phyloP scores from a whole-genome alignment of 2,888 invertebrate species.

The Aricia artaxerxes region DNA sequence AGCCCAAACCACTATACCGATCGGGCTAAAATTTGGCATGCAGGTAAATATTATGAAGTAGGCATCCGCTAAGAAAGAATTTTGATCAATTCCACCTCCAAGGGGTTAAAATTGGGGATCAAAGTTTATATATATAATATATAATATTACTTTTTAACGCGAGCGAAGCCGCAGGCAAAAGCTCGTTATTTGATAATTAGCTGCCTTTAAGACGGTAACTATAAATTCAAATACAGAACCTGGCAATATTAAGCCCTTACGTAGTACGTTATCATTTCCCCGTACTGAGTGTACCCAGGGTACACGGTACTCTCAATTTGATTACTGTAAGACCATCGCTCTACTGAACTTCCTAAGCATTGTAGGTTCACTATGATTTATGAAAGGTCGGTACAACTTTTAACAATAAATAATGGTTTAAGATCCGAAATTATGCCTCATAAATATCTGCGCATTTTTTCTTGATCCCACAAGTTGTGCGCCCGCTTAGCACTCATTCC shows the following conservation, averaged over 20 bases:
- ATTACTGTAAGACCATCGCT: constrained; percentile 64
- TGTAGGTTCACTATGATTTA: constrained; percentile 48
- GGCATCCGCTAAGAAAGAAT: no score
- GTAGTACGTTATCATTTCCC: constrained; percentile 30
- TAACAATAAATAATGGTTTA: constrained; percentile 28
- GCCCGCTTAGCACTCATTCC: constrained; percentile 2
- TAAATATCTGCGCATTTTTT: constrained; percentile 11
- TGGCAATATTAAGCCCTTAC: background rate
- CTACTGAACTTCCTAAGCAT: constrained; percentile 62
- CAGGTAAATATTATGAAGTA: no score
- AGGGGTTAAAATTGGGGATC: no score
- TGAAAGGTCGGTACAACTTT: constrained; percentile 28
- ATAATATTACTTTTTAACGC: no score
- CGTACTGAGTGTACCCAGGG: constrained; percentile 26
- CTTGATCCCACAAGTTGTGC: constrained; percentile 7
- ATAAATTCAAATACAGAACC: constrained; percentile 34
- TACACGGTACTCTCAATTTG: constrained; percentile 55
- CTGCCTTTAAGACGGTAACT: background rate
- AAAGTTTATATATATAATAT: no score
- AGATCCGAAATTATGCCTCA: constrained; percentile 9
- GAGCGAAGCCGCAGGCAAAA: no score
- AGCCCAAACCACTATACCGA: no score
- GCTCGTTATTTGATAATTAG: background rate
- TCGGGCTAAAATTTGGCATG: no score
- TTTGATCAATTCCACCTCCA: no score